These are phyloP conservation scores for Zosterops borbonicus DNA, from an alignment of 2,113 vertebrate species.

Conservation along the genomic window DNA sequence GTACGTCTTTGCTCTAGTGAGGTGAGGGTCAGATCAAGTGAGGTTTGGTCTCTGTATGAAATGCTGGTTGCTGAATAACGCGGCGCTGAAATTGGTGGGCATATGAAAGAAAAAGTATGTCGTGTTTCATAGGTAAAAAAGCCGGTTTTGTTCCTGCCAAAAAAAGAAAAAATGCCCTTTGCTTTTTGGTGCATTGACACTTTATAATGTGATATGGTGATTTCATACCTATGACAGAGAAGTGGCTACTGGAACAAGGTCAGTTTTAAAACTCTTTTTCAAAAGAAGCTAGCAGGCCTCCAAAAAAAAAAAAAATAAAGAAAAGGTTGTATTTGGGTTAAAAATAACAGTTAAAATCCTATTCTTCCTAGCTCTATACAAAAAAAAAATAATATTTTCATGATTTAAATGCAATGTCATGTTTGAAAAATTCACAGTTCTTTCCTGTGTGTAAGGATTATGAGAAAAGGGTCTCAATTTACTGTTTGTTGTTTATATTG, in stretches of 20 bases:
- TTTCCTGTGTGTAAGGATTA: not conserved
- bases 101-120: not conserved
- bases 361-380: not conserved
- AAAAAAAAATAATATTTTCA: not conserved
- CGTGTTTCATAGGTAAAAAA: not conserved
- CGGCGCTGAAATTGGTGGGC: not conserved
- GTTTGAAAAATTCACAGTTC: not conserved
- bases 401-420: not conserved
- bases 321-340: not conserved
- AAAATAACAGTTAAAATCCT: constrained; percentile 8
- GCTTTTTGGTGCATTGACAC: constrained; percentile 50
- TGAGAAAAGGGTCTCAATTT: not conserved
- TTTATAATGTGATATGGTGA: not conserved
- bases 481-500: not conserved
- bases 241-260: constrained; percentile 40
- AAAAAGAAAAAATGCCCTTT: not conserved
- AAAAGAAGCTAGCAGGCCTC: constrained; percentile 2
- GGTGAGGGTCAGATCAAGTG: not conserved
- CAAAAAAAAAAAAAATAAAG: not conserved
- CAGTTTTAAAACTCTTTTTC: constrained; percentile 24
- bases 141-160: not conserved
- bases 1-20: not conserved
- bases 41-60: not conserved
- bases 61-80: not conserved
- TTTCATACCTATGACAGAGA: constrained; percentile 20